Conservation (phyloP, 2,888 invertebrate species). For the Caenorhabditis sp. region DNA sequence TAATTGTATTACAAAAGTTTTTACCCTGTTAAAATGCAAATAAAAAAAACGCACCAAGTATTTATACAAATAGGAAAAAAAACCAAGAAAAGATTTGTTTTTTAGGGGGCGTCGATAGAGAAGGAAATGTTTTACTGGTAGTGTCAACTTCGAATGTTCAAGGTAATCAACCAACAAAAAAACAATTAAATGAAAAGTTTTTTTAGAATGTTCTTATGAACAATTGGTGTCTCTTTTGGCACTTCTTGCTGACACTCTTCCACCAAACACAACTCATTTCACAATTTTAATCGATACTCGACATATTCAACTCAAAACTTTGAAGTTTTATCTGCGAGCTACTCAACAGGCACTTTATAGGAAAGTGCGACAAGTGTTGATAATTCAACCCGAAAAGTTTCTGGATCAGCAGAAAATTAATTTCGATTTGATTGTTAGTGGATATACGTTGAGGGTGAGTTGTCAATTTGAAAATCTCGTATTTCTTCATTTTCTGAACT, state of each 20-base stretch:
- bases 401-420: constrained; percentile 80
- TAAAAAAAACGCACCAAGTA: background rate
- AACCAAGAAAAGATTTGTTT: background rate
- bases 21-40: background rate
- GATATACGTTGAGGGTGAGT: constrained; percentile 63
- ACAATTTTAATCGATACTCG: constrained; percentile 65
- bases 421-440: constrained; percentile 64
- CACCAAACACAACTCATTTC: constrained; percentile 36
- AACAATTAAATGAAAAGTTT: too few species aligned
- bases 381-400: constrained; percentile 81
- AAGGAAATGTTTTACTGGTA: constrained; percentile 32
- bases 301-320: constrained; percentile 48
- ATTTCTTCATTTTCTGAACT: background rate
- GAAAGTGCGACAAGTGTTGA: constrained; percentile 72
- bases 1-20: too few species aligned
- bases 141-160: constrained; percentile 25
- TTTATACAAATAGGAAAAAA: background rate
- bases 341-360: constrained; percentile 64
- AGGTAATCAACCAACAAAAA: too few species aligned
- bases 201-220: constrained; percentile 48
- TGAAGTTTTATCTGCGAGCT: constrained; percentile 62
- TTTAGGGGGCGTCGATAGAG: constrained; percentile 40
- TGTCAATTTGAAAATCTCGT: background rate
- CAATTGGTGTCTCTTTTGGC: constrained; percentile 54
- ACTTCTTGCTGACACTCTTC: constrained; percentile 29